Base-by-base conservation (phyloP, 2,797 vertebrate species). In the Enteromius paludinosus region DNA sequence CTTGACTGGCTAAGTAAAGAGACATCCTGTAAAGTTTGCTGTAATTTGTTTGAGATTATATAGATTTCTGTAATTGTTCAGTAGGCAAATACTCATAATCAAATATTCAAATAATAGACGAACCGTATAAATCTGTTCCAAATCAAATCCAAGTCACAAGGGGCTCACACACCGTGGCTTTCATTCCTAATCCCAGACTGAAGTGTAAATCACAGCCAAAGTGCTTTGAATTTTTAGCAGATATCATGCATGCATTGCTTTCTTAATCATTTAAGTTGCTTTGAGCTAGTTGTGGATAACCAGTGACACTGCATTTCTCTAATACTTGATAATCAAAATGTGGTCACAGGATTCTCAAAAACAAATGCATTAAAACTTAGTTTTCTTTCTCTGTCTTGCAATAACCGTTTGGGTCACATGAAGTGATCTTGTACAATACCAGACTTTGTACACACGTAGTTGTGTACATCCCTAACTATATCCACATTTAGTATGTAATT, bases 131-230 rank as follows among this genome's bases (percentile, higher is more conserved):
- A 61, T 72, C 75, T 20, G 43, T 65, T 72, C 14, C 54, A 41
- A 66, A 61, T 83, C 64, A 61, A 77, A 87, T 81, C 80, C 54
- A 25, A 87, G 49, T 86, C 84, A 86, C 82, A 84, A 82, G 82
- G 61, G 47, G 20, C 64, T 84, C 47, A 28, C 9, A 49, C 41
- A 1, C 41, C 11, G 11, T 79, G 30, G 12, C 6, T 73, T 85
- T 77, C 4, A 70, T 74, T 79, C 73, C 77, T 85, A 71, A 81
- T 72, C 80, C 76, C 35, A 35, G 10, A 28, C 41, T 56, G 64
- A 38, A 33, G 5, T 52, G 20, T 20, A 41, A 47, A 65, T 74
- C n/a, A 47, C 20, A 81, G 64, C 20, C n/a, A 38, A 30, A 25
- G 15, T 38, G 14, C 4, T 35, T 52, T 12, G 10, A 10, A 62